Evolutionary conservation across 2,888 invertebrate species (phyloP).

Genomic region (Drosophila affinis): DNA sequence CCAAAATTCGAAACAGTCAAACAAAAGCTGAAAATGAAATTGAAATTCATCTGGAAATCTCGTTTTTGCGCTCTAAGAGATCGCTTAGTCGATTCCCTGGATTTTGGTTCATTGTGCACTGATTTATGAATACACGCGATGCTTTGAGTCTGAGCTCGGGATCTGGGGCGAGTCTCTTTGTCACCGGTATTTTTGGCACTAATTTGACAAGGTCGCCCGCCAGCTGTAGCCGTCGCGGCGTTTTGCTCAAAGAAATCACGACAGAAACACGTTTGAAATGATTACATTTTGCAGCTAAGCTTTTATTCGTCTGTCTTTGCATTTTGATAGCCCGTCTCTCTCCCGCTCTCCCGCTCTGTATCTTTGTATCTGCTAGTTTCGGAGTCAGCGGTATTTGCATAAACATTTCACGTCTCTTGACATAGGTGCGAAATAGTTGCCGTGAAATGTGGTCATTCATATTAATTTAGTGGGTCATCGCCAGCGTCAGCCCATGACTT

Average conservation of each 20-base stretch:
- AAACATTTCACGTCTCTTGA: slow-evolving; percentile 53
- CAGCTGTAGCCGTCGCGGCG: slow-evolving; percentile 14
- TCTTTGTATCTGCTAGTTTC: slow-evolving; percentile 10
- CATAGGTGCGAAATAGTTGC: slow-evolving; percentile 65
- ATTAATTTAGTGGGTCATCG: slow-evolving; percentile 66
- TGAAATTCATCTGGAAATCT: slow-evolving; percentile 9
- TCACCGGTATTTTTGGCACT: slow-evolving; percentile 64
- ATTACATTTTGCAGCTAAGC: slow-evolving; percentile 39
- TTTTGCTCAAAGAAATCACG: slow-evolving; percentile 33
- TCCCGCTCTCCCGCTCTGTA: slow-evolving; percentile 1
- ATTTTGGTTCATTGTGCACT: slow-evolving; percentile 37
- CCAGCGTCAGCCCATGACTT: neutral
- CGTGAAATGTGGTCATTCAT: slow-evolving; percentile 68
- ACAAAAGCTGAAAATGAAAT: slow-evolving; percentile 34
- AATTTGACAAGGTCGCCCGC: slow-evolving; percentile 71
- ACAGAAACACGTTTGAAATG: slow-evolving; percentile 44
- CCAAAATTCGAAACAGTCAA: slow-evolving; percentile 3
- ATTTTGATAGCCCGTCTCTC: slow-evolving; percentile 32
- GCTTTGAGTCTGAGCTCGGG: neutral
- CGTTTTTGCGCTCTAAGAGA: slow-evolving; percentile 38
- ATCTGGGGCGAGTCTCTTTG: slow-evolving; percentile 29
- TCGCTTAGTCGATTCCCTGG: slow-evolving; percentile 47
- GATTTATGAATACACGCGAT: slow-evolving; percentile 37
- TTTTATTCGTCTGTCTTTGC: slow-evolving; percentile 39
- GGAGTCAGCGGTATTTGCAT: slow-evolving; percentile 60